Evolutionary conservation across 1,140 invertebrate species (phyloP).

Genomic region (Papilio polyxenes): DNA sequence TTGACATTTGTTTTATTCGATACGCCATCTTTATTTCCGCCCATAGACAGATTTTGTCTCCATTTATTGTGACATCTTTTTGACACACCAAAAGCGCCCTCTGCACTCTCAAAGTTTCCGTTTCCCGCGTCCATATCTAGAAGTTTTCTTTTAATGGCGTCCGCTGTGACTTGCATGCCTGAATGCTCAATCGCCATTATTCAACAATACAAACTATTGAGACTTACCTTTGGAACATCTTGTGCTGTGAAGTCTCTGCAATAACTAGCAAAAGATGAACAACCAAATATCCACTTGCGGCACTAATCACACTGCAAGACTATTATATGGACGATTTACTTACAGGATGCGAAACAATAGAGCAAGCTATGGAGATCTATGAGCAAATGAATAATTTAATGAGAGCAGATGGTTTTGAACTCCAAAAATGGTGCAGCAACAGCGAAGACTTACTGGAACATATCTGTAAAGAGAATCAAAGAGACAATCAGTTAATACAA

Average conservation of each 20-base stretch:
- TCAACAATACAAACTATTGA: no score
- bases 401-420: slow-evolving; percentile 8
- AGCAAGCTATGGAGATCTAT: neutral
- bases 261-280: neutral
- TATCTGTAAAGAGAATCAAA: slow-evolving; percentile 1
- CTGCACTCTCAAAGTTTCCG: no score
- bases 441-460: slow-evolving; percentile 12
- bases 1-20: no score
- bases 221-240: no score
- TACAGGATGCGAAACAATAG: slow-evolving; percentile 18
- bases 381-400: slow-evolving; percentile 5
- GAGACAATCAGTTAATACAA: neutral
- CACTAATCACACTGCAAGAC: neutral
- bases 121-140: no score
- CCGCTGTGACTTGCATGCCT: no score
- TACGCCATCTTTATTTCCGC: no score
- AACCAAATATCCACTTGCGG: neutral
- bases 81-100: no score
- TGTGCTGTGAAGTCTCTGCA: slow-evolving; percentile 24
- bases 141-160: no score
- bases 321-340: slow-evolving; percentile 29
- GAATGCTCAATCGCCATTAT: no score
- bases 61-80: no score
- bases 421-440: slow-evolving; percentile 1
- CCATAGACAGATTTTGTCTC: no score